Base-by-base conservation (phyloP, 2,113 vertebrate genomes). In the Sphaerodactylus townsendi region DNA sequence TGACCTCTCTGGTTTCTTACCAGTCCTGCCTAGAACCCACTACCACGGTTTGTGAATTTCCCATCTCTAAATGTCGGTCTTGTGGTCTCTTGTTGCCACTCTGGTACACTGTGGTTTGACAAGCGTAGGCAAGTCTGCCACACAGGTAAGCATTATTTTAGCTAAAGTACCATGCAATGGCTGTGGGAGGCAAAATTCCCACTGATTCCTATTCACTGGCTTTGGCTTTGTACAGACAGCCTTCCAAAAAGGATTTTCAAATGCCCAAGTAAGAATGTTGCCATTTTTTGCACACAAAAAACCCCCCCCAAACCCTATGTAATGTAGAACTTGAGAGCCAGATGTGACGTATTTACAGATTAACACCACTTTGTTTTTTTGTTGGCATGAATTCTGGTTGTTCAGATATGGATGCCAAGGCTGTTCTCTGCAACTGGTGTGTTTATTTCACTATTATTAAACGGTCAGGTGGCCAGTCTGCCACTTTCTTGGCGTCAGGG, bases 391-490 rank as follows among this genome's bases (percentile, higher is more conserved):
- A 1, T 82, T 82, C 90, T 10, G 76, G 37, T 85, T 73, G 82
- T 33, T 77, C 37, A 56, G 14, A 37, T 64, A n/a, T 50, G 53
- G 59, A 35, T 83, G 68, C 85, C 56, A 28, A 88, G 64, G 66
- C 77, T 76, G 81, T 85, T 73, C 17, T 66, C 65, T 84, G 3
- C 68, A 89, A 33, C 30, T 75, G 78, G 79, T 69, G 62, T 88
- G 84, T 85, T 92, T 88, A 72, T 90, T 85, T 73, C 39, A 9
- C 84, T 92, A 30, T 70, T 79, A 50, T n/a, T 84, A 79, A 89
- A 39, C 59, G 50, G 86, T 73, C 39, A 79, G 85, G 66, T 73
- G 68, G 77, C 56, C 83, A 2, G 1, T 10, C 39, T 75, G 46
- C 28, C 19, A 44, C 28, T 85, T 85, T 3, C 4, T 35, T 17